Base-by-base conservation (phyloP, 2,113 vertebrate species). In the Ceratotherium simum region DNA sequence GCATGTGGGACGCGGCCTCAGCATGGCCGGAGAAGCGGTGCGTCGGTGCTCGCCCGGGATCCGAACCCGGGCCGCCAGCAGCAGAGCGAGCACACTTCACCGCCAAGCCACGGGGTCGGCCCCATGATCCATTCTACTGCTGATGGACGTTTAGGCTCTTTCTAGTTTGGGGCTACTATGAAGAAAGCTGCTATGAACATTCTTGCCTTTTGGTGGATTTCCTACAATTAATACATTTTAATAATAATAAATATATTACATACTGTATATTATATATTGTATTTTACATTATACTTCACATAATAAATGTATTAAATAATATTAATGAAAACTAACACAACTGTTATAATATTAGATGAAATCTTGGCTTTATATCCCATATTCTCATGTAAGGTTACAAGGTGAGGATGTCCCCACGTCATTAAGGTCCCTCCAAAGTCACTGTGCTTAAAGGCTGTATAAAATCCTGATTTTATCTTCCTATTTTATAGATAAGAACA, bases 381-480 rank as follows among this genome's bases (percentile, higher is more conserved):
- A 25, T 0, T 9, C 48, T 36, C 29, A 0, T 7, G 58, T 20
- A 48, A 23, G 1, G 0, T 29, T 5, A 29, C 36, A 16, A 14
- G 33, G 1, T 1, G 3, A 39, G 25, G 25, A 2, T 64, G 16
- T 46, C 2, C 42, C 3, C 7, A 5, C 1, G 13, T 33, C 72
- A 3, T 18, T 42, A 6, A 64, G 69, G 11, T 4, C 4, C 21
- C 27, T 18, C 51, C 46, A 16, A 16, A 12, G 69, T 62, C 29
- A 11, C 0, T 20, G 3, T 4, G 6, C 9, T 79, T 16, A 20
- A 42, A 51, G 13, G 1, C 5, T 0, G 33, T 10, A 4, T 13
- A 1, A 27, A 64, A 48, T 6, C 58, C n/a, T 33, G 33, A 12
- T 25, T 82, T 78, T 48, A 21, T 29, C 21, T 79, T 64, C 33